Conservation (phyloP, 1,140 invertebrate genomes). For the Nylanderia fulva region DNA sequence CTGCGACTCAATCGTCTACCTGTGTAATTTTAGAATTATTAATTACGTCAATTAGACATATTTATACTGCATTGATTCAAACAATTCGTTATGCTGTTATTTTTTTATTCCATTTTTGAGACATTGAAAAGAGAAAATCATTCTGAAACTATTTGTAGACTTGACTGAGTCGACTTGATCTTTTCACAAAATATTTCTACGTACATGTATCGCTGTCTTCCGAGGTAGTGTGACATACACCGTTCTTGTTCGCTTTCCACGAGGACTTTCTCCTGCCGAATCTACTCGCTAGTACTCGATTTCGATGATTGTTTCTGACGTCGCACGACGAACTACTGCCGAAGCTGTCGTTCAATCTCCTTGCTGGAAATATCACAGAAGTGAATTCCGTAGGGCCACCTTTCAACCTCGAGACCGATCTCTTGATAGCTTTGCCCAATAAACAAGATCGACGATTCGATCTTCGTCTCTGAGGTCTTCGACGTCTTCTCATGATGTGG, state of each 20-base stretch:
- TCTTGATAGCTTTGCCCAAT: slow-evolving; percentile 82
- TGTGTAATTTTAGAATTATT: slow-evolving; percentile 43
- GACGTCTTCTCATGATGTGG: slow-evolving; percentile 93
- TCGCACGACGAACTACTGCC: slow-evolving; percentile 84
- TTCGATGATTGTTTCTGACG: slow-evolving; percentile 78
- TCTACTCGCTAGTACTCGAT: slow-evolving; percentile 81
- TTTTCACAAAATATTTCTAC: slow-evolving; percentile 45
- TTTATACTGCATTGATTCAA: not conserved
- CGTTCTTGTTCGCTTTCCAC: slow-evolving; percentile 75
- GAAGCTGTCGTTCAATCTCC: slow-evolving; percentile 82
- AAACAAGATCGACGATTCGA: slow-evolving; percentile 81
- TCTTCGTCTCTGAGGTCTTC: slow-evolving; percentile 82
- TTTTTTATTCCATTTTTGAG: not conserved
- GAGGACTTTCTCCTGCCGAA: slow-evolving; percentile 79
- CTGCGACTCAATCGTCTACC: slow-evolving; percentile 79
- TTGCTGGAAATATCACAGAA: slow-evolving; percentile 85
- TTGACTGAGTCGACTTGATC: slow-evolving; percentile 23
- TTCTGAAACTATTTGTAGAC: not conserved
- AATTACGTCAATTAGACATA: not conserved
- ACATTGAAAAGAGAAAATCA: not conserved
- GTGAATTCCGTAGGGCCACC: slow-evolving; percentile 85
- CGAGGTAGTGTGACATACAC: slow-evolving; percentile 84
- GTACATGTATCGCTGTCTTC: slow-evolving; percentile 88
- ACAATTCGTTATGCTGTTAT: not conserved
- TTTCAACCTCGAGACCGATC: slow-evolving; percentile 85